Conservation (phyloP, 2,888 invertebrate genomes). For the Pammene aurita region DNA sequence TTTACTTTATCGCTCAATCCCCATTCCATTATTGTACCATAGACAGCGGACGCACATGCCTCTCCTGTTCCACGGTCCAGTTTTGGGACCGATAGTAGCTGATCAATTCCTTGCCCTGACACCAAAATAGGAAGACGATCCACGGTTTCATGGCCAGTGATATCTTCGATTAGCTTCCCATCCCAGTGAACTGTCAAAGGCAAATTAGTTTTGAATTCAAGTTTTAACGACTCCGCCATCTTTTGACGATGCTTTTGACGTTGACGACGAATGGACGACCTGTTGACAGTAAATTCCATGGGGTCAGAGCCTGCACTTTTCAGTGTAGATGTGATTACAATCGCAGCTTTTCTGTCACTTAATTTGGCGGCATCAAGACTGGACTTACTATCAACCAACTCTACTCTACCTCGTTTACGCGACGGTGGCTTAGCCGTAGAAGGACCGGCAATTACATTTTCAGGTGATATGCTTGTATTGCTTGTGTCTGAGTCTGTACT, state of each 20-base stretch:
- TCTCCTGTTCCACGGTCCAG: slow-evolving; percentile 37
- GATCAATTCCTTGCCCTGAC: slow-evolving; percentile 43
- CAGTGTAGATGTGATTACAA: slow-evolving; percentile 40
- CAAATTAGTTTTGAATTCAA: slow-evolving; percentile 33
- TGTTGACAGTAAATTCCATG: slow-evolving; percentile 26
- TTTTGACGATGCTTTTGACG: slow-evolving; percentile 14
- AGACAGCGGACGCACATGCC: slow-evolving; percentile 36
- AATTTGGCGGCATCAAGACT: slow-evolving; percentile 35
- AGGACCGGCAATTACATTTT: too few species aligned
- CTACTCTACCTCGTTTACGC: too few species aligned
- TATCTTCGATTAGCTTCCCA: slow-evolving; percentile 43
- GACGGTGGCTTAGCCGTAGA: too few species aligned
- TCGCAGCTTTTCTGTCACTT: slow-evolving; percentile 40
- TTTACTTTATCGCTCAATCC: slow-evolving; percentile 34
- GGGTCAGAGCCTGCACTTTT: slow-evolving; percentile 38
- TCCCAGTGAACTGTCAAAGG: slow-evolving; percentile 44
- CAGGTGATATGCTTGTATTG: too few species aligned
- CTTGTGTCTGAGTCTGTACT: background rate
- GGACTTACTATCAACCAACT: too few species aligned
- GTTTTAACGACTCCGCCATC: slow-evolving; percentile 5
- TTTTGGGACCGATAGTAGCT: slow-evolving; percentile 42
- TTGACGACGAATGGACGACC: background rate
- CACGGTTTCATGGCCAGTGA: slow-evolving; percentile 43
- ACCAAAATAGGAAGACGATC: slow-evolving; percentile 44
- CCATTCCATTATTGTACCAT: slow-evolving; percentile 28